phyloP scores from a whole-genome alignment of 2,888 invertebrate genomes.

The Patella depressa region DNA sequence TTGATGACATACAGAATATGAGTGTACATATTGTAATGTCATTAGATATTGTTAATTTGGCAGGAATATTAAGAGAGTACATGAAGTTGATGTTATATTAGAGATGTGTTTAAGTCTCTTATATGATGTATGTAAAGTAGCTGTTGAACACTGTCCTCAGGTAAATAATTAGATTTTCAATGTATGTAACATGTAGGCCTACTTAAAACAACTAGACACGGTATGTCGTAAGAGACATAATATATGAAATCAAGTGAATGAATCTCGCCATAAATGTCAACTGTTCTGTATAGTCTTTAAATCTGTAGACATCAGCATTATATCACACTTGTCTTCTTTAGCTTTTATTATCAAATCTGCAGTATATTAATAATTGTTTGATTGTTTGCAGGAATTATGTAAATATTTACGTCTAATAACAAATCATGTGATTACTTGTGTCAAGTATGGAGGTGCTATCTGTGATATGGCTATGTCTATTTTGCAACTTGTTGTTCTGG shows the following conservation, averaged over 20 bases:
- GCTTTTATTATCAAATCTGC: neutral
- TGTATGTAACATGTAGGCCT: no score
- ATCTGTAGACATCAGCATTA: neutral
- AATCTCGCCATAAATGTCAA: no score
- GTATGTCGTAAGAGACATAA: no score
- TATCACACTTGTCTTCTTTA: neutral
- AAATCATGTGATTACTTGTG: conserved; percentile 45
- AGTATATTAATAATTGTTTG: conserved; percentile 12
- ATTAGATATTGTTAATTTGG: neutral
- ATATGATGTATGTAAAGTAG: conserved; percentile 43
- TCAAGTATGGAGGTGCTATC: conserved; percentile 33
- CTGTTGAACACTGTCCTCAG: conserved; percentile 48
- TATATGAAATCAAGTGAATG: no score
- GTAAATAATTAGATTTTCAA: conserved; percentile 29
- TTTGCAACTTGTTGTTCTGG: conserved; percentile 51
- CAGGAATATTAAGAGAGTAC: neutral
- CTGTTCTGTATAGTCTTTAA: no score
- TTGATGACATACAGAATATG: no score
- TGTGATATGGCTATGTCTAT: conserved; percentile 40
- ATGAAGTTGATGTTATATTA: neutral
- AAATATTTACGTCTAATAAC: conserved; percentile 58
- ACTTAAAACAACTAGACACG: no score
- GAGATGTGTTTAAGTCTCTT: conserved; percentile 42
- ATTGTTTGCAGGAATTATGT: conserved; percentile 54
- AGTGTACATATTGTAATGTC: no score